Evolutionary conservation across 2,113 vertebrate genomes (phyloP), one percentile per base, ranked within the genome.

Genomic region (Thymallus thymallus): DNA sequence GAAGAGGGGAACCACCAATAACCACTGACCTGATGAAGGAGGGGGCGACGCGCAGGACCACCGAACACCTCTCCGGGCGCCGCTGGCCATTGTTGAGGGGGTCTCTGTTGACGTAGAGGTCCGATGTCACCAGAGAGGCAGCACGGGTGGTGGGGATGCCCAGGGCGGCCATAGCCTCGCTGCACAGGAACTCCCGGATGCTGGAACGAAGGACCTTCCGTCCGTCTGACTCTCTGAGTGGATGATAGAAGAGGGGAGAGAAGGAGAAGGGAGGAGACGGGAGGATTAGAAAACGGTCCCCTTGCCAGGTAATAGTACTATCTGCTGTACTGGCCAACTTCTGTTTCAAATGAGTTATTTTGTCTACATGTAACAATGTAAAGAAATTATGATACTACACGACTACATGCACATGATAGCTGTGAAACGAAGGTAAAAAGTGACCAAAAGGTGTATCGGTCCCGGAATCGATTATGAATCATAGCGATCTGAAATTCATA

Each of bases 161-260:
- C 18, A 97, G 90, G 77, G 94, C 93, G 12, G 92, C 94, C 94
- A 97, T 95, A 5, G 95, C 95, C 82, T 96, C 96, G 0, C 96
- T 97, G 88, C 95, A 96, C 78, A 97, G 91, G 87, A 97, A 97
- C 89, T 97, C 96, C 9, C 95, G 92, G 72, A 96, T 92, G 86
- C 95, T 97, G 0, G 95, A 97, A 12, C 95, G 91, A 79, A 97
- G 88, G 0, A 96, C 95, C 3, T 97, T 97, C 68, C 95, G 93
- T 0, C 96, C 96, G 1, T 97, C 96, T 0, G 95, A 94, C 35
- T 94, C 94, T 6, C 96, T 97, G 86, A 20, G 48, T 29, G 26
- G 65, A n/a, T n/a, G n/a, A n/a, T n/a, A n/a, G 20, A 10, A 9
- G 32, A 35, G 32, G 6, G 6, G 6, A 35, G 32, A 35, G 32